phyloP scores from a whole-genome alignment of 2,113 vertebrate genomes.

The Centropus unirufus region DNA sequence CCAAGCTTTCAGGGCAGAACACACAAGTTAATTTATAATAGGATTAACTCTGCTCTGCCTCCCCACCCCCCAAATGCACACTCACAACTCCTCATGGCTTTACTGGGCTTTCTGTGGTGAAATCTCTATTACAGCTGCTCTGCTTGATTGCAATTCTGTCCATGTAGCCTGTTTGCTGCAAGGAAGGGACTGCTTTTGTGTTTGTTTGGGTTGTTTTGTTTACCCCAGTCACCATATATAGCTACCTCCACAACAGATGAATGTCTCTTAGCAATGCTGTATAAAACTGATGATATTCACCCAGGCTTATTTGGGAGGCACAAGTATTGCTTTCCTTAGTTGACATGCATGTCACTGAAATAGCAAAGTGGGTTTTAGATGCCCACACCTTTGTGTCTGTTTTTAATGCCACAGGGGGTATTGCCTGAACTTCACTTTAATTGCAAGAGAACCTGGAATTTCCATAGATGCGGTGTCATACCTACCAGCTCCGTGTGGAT shows the following conservation, averaged over 20 bases:
- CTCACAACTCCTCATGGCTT: background rate
- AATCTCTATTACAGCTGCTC: background rate
- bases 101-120: background rate
- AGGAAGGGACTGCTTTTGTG: conserved; percentile 1
- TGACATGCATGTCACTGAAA: background rate
- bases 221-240: background rate
- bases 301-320: background rate
- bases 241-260: background rate
- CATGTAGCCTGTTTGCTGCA: background rate
- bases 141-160: conserved; percentile 9
- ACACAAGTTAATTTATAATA: conserved; percentile 38
- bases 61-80: background rate
- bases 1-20: conserved; percentile 7
- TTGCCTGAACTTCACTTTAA: background rate
- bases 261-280: background rate
- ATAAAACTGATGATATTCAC: fast-evolving
- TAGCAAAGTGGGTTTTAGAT: background rate
- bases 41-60: conserved; percentile 23
- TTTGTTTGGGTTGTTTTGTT: conserved; percentile 19
- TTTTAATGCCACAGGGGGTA: background rate
- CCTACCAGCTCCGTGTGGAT: background rate
- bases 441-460: background rate
- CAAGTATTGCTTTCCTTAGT: background rate
- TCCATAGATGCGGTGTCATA: fast-evolving
- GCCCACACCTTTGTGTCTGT: background rate